Percentiles rank a stretch among this genome's conserved stretches.
These are phyloP conservation scores for Phalacrocorax carbo DNA, from an alignment of 2,113 vertebrate species.

Conservation along the genomic window DNA sequence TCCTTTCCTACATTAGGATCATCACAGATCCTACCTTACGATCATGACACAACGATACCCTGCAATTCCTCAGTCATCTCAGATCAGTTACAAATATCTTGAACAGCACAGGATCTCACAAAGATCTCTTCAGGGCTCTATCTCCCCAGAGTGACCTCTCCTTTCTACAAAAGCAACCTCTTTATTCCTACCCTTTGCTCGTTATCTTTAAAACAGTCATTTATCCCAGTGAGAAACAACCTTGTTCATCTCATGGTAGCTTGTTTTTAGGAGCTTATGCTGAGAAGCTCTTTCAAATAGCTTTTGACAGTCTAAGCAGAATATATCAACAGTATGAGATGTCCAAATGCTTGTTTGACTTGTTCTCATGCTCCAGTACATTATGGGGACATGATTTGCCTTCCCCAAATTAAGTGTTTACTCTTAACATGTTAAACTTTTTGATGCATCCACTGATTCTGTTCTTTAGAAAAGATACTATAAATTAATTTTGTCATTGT, in stretches of 20 bases:
- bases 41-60: not conserved
- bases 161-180: not conserved
- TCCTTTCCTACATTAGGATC: not conserved
- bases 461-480: not conserved
- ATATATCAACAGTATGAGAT: not conserved
- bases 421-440: not conserved
- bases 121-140: not conserved
- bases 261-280: not conserved
- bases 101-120: not conserved
- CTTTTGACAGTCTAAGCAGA: not conserved
- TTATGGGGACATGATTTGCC: not conserved
- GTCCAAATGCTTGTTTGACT: not conserved
- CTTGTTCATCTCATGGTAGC: not conserved
- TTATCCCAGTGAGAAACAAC: not conserved
- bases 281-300: not conserved
- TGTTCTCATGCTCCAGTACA: not conserved
- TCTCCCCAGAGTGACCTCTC: not conserved
- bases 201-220: not conserved
- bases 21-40: not conserved
- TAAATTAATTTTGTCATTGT: not conserved
- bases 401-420: not conserved
- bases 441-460: not conserved
- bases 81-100: not conserved
- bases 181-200: not conserved
- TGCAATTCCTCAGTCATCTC: not conserved